These are phyloP conservation scores for Pseudomyrmex flavicornis DNA, from an alignment of 1,140 invertebrate genomes.

Conservation along the genomic window DNA sequence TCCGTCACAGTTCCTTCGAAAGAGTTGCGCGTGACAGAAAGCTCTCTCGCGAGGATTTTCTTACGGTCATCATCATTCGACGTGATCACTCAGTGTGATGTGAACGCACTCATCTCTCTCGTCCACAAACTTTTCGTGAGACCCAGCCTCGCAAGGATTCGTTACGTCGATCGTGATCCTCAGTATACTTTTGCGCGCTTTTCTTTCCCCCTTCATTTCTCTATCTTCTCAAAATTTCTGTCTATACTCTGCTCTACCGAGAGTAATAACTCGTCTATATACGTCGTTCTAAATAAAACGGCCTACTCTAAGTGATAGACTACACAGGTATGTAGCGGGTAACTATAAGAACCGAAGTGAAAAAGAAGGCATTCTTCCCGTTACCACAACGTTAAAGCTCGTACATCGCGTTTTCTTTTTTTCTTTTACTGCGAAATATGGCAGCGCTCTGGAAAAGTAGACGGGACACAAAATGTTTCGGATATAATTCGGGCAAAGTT, in stretches of 20 bases:
- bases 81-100: neutral
- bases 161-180: slow-evolving; percentile 35
- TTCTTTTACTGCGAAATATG: neutral
- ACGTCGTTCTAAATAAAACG: slow-evolving; percentile 52
- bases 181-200: neutral
- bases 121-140: neutral
- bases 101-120: neutral
- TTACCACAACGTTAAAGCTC: slow-evolving; percentile 57
- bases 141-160: slow-evolving; percentile 17
- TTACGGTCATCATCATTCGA: slow-evolving; percentile 18
- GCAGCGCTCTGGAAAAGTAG: slow-evolving; percentile 5
- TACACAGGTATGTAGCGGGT: slow-evolving; percentile 41
- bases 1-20: slow-evolving; percentile 64
- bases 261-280: slow-evolving; percentile 35
- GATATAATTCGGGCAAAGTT: slow-evolving; percentile 11
- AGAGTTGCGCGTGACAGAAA: slow-evolving; percentile 8
- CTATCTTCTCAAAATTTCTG: neutral
- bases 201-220: neutral
- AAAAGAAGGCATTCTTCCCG: slow-evolving; percentile 45
- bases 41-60: slow-evolving; percentile 17
- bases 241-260: neutral
- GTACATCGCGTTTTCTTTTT: neutral
- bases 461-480: slow-evolving; percentile 1
- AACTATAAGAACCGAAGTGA: slow-evolving; percentile 60
- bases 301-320: slow-evolving; percentile 53